A percentile compares a stretch with the other conserved stretches of the same genome.
Evolutionary conservation across 1,140 invertebrate species (phyloP).

Genomic region (Heliconius congener): DNA sequence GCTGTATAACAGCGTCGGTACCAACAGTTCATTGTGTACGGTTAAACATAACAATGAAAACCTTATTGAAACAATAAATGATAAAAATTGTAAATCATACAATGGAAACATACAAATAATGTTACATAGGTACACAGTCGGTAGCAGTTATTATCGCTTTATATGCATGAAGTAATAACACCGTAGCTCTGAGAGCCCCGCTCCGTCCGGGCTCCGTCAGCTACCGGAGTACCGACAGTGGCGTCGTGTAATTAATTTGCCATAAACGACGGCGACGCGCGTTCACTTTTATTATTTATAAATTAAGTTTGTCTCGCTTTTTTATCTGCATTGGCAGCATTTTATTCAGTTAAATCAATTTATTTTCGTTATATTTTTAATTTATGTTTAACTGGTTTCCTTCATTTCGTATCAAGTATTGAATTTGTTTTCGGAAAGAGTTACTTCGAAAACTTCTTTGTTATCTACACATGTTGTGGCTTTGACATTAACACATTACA

Average conservation of each 20-base stretch:
- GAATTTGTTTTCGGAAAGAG: neutral
- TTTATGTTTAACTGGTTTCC: neutral
- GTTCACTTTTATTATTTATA: conserved; percentile 22
- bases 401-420: neutral
- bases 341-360: neutral
- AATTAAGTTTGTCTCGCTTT: conserved; percentile 17
- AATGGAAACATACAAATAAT: conserved; percentile 33
- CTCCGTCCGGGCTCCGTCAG: conserved; percentile 33
- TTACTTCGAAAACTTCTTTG: neutral
- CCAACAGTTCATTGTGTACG: too few relatives aligned
- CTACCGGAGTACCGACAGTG: conserved; percentile 31
- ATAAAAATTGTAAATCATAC: neutral
- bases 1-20: too few relatives aligned
- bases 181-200: conserved; percentile 48
- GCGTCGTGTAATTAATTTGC: conserved; percentile 59
- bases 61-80: too few relatives aligned
- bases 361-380: conserved; percentile 4
- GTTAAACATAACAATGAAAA: too few relatives aligned
- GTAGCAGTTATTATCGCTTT: conserved; percentile 58
- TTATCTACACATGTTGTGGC: too few relatives aligned
- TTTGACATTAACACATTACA: too few relatives aligned
- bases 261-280: conserved; percentile 43
- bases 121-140: conserved; percentile 34
- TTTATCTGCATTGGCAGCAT: conserved; percentile 6
- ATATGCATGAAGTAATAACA: conserved; percentile 66